Evolutionary conservation across 2,888 invertebrate species (phyloP).

Genomic region (Meteorus cinctellus): DNA sequence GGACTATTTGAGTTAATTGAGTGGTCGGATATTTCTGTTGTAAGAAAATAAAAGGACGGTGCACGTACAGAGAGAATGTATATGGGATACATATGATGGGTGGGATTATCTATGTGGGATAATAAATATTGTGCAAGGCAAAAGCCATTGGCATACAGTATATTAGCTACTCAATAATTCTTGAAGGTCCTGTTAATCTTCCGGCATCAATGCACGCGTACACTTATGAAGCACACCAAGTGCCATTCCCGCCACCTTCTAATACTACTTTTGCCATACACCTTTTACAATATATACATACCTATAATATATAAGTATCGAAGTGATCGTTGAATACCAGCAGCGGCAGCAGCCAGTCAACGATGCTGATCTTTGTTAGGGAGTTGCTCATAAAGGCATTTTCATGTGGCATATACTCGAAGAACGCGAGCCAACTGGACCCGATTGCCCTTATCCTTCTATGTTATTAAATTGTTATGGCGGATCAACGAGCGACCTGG

Average conservation of each 20-base stretch:
- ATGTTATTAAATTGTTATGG: constrained; percentile 63
- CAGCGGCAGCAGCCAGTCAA: not conserved
- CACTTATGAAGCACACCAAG: constrained; percentile 17
- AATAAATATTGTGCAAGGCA: constrained; percentile 51
- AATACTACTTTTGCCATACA: constrained; percentile 4
- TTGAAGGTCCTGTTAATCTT: constrained; percentile 56
- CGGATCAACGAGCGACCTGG: constrained; percentile 34
- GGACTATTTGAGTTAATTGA: constrained; percentile 22
- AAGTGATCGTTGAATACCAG: constrained; percentile 21
- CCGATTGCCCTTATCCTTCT: constrained; percentile 47
- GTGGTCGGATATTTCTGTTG: constrained; percentile 20
- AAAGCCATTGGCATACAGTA: constrained; percentile 20
- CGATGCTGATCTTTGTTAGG: not conserved
- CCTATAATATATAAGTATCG: not conserved
- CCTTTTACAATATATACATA: not conserved
- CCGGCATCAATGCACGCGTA: constrained; percentile 9
- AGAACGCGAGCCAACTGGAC: constrained; percentile 54
- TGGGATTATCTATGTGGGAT: constrained; percentile 44
- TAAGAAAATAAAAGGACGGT: not conserved
- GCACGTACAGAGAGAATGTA: not conserved
- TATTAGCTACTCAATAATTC: constrained; percentile 58
- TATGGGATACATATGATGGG: constrained; percentile 3
- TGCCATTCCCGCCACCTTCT: constrained; percentile 30
- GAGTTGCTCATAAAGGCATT: constrained; percentile 58
- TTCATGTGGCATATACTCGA: constrained; percentile 53